Base-by-base conservation (phyloP, 2,113 vertebrate genomes). In the Alectura lathami region DNA sequence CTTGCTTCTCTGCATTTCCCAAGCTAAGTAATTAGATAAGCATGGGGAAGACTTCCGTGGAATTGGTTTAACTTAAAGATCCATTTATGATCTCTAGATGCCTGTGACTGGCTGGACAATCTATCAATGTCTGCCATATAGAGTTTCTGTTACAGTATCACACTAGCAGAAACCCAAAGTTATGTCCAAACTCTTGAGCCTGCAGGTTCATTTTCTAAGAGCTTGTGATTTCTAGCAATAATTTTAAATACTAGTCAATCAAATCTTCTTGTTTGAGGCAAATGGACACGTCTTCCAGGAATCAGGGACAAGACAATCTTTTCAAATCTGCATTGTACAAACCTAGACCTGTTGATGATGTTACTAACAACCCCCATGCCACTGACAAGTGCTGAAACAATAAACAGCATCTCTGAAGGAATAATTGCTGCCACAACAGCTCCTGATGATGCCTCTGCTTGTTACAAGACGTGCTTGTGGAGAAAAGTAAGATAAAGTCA, bases 251-350 rank as follows among this genome's bases (percentile, higher is more conserved):
- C 11, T 83, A 23, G 24, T 83, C 11, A 81, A 54, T 20, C 1
- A 1, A 29, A 5, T 73, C 14, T 60, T 82, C 24, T 16, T 66
- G 9, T 86, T 40, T 1, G 5, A 67, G 32, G 32, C 24, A 63
- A 0, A 0, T 51, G 34, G 5, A 2, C 16, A 3, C 7, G 21
- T 48, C 48, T 73, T 8, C 34, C 3, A 4, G 26, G 11, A 74
- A 7, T 26, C 20, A 43, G 54, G 34, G 20, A 51, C 40, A 81
- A 77, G 23, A 3, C 83, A 86, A 3, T 2, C 23, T 69, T 60
- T 85, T 77, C 50, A 69, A 54, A 68, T 5, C 17, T 87, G 18
- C 13, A 24, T 7, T 66, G 45, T 51, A 62, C 34, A 87, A 73
- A 29, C 16, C 60, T 51, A 86, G 27, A 9, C 6, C 17, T 32